A percentile compares a stretch with the other conserved stretches of the same genome.
These are phyloP conservation scores for Oreochromis niloticus DNA, from an alignment of 2,113 vertebrate species.

Conservation along the genomic window DNA sequence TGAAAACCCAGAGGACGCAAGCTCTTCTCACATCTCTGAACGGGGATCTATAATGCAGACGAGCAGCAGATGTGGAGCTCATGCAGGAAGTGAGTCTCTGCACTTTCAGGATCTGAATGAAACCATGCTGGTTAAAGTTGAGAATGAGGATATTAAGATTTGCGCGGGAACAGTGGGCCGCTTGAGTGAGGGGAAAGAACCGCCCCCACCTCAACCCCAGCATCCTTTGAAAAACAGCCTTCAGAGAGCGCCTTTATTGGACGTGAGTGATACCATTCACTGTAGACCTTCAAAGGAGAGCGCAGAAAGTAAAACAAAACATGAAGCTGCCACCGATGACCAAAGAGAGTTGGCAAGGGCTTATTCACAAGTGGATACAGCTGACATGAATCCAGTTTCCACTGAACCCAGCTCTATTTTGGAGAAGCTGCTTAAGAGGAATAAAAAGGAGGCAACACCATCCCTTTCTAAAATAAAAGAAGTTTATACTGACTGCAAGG, in stretches of 20 bases:
- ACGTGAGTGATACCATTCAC: conserved; percentile 26
- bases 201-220: conserved; percentile 16
- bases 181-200: conserved; percentile 50
- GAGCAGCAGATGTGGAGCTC: background rate
- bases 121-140: background rate
- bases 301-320: background rate
- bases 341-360: background rate
- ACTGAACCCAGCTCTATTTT: conserved; percentile 55
- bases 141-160: conserved; percentile 13
- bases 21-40: background rate
- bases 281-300: conserved; percentile 7
- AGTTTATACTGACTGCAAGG: background rate
- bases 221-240: conserved; percentile 59
- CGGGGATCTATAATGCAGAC: background rate
- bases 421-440: conserved; percentile 60
- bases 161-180: conserved; percentile 26
- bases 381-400: background rate
- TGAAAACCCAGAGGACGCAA: background rate
- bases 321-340: conserved; percentile 1
- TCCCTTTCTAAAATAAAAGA: conserved; percentile 23
- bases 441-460: conserved; percentile 18
- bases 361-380: background rate
- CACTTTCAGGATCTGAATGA: conserved; percentile 12
- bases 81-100: conserved; percentile 3
- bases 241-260: conserved; percentile 40